Evolutionary conservation across 2,113 vertebrate genomes (phyloP).

Genomic region (Zosterops pallidus): DNA sequence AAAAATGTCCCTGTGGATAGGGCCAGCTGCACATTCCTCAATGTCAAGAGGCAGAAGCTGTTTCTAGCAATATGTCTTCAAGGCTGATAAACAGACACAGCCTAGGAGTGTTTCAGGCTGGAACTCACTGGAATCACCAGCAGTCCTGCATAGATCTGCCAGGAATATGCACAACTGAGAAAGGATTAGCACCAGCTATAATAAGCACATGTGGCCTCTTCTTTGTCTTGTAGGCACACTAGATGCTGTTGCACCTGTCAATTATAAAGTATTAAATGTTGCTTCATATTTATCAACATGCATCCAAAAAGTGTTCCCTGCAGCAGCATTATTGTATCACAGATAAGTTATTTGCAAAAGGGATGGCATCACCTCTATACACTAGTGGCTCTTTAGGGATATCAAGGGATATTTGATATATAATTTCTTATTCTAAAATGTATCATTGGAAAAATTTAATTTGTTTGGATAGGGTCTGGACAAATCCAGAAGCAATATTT

Average conservation of each 20-base stretch:
- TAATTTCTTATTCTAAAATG: not conserved
- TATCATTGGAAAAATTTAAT: not conserved
- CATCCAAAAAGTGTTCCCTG: not conserved
- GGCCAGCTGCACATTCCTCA: not conserved
- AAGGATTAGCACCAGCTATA: not conserved
- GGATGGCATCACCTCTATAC: not conserved
- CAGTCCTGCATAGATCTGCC: not conserved
- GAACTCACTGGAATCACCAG: not conserved
- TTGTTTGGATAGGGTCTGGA: not conserved
- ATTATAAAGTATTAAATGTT: not conserved
- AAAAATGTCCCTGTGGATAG: not conserved
- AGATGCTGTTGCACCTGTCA: not conserved
- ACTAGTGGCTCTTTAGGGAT: not conserved
- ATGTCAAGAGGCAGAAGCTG: not conserved
- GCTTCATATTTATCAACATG: not conserved
- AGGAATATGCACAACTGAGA: not conserved
- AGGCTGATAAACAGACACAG: not conserved
- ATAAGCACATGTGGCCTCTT: not conserved
- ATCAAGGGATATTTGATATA: not conserved
- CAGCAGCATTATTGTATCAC: not conserved
- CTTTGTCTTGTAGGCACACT: not conserved
- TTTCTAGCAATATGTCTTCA: not conserved
- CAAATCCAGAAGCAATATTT: not conserved
- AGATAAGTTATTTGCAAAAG: not conserved
- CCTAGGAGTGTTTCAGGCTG: not conserved